These are phyloP conservation scores for Takifugu flavidus DNA, from an alignment of 2,113 vertebrate genomes.

Conservation along the genomic window DNA sequence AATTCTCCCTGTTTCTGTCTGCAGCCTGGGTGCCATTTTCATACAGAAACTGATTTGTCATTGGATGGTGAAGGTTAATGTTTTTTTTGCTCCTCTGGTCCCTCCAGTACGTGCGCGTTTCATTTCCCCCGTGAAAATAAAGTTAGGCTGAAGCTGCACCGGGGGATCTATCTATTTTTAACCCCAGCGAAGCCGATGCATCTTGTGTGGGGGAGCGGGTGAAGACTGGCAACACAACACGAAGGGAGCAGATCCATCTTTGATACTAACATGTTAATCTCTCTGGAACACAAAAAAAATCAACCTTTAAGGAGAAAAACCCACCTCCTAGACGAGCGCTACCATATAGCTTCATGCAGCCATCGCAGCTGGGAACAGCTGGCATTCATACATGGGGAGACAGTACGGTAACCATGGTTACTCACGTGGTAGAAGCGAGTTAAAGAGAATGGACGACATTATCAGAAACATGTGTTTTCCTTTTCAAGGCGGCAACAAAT, in stretches of 20 bases:
- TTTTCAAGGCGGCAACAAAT: slow-evolving; percentile 3
- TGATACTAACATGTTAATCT: neutral
- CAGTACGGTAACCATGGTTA: slow-evolving; percentile 65
- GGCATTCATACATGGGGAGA: slow-evolving; percentile 24
- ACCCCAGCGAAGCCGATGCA: slow-evolving; percentile 42
- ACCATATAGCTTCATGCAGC: slow-evolving; percentile 4
- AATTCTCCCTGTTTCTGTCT: slow-evolving; percentile 1
- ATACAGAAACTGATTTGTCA: slow-evolving; percentile 42
- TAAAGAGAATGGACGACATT: slow-evolving; percentile 37
- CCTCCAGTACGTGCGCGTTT: slow-evolving; percentile 50
- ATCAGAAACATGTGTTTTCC: slow-evolving; percentile 37
- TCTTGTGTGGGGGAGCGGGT: slow-evolving; percentile 29
- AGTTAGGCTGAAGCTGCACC: slow-evolving; percentile 54
- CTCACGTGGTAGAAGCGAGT: slow-evolving; percentile 28
- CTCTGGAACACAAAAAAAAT: slow-evolving; percentile 30
- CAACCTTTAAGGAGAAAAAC: slow-evolving; percentile 14
- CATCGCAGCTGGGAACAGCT: slow-evolving; percentile 39
- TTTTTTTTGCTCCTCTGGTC: slow-evolving; percentile 21
- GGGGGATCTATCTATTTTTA: slow-evolving; percentile 65
- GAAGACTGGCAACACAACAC: slow-evolving; percentile 25
- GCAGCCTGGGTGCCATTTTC: slow-evolving; percentile 4
- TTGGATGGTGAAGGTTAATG: slow-evolving; percentile 59
- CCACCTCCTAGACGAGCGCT: neutral
- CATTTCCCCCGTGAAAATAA: slow-evolving; percentile 57
- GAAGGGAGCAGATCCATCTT: slow-evolving; percentile 36